A percentile compares a stretch with the other conserved stretches of the same genome.
Evolutionary conservation across 2,113 vertebrate genomes (phyloP).

Genomic region (Neoarius graeffei): DNA sequence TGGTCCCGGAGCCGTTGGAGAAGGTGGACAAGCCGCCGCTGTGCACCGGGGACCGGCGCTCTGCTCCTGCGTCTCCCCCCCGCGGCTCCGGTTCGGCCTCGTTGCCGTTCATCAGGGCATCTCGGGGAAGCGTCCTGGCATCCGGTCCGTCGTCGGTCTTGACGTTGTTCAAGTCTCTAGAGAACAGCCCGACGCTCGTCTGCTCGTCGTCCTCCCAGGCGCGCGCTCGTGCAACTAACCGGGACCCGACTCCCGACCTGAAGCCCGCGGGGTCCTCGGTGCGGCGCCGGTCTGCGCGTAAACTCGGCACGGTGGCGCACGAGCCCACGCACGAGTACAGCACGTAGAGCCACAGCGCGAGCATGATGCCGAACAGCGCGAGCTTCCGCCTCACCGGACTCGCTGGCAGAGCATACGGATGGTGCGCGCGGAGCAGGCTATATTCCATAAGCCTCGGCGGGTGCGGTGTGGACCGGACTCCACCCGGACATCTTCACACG

Average conservation of each 20-base stretch:
- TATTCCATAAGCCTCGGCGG: constrained; percentile 83
- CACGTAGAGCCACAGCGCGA: constrained; percentile 91
- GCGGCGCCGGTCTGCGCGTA: constrained; percentile 70
- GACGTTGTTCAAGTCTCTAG: constrained; percentile 29
- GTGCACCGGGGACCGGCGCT: constrained; percentile 67
- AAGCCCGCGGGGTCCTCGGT: constrained; percentile 58
- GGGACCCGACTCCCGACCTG: constrained; percentile 67
- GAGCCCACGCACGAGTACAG: constrained; percentile 91
- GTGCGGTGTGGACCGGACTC: constrained; percentile 62
- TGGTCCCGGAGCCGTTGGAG: constrained; percentile 87
- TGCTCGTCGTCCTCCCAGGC: constrained; percentile 75
- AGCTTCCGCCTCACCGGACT: constrained; percentile 83
- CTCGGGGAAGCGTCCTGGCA: constrained; percentile 67
- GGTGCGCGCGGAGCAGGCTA: constrained; percentile 76
- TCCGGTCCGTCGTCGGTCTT: neutral
- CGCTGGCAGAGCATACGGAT: constrained; percentile 73
- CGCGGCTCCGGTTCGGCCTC: constrained; percentile 46
- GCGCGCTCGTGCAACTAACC: constrained; percentile 69
- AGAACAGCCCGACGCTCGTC: constrained; percentile 61
- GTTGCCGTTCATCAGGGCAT: constrained; percentile 67
- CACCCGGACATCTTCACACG: constrained; percentile 73
- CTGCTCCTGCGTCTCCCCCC: constrained; percentile 71
- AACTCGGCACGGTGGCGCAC: constrained; percentile 79
- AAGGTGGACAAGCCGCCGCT: constrained; percentile 85
- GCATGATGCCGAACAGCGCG: constrained; percentile 85